Conservation (phyloP, 2,888 invertebrate species). For the Eristalis pertinax region DNA sequence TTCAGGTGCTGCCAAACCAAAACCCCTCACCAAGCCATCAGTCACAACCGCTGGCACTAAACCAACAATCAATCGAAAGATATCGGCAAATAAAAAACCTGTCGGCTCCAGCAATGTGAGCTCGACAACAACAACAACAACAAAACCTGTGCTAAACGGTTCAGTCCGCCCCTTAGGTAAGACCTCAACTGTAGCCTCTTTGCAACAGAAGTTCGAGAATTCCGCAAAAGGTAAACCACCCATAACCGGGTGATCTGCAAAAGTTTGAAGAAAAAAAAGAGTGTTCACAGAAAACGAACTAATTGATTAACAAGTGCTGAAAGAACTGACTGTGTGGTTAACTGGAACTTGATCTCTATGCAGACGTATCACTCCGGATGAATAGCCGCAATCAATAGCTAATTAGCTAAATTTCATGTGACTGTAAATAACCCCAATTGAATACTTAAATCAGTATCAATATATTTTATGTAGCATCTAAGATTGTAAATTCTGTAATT, state of each 20-base stretch:
- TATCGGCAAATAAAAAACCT: conserved; percentile 72
- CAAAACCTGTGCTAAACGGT: conserved; percentile 42
- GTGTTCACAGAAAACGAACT: not conserved
- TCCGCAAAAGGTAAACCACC: conserved; percentile 47
- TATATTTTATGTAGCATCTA: not conserved
- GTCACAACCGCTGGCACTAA: conserved; percentile 57
- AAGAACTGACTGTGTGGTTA: not conserved
- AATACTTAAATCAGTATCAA: not conserved
- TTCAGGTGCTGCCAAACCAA: conserved; percentile 71
- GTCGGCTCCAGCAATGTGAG: conserved; percentile 4
- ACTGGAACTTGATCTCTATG: not conserved
- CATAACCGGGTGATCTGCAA: conserved; percentile 44
- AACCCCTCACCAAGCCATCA: conserved; percentile 75
- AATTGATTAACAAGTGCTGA: not conserved
- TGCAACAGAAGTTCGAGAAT: conserved; percentile 90
- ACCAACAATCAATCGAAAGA: conserved; percentile 40
- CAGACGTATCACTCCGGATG: not conserved
- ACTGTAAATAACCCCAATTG: not conserved
- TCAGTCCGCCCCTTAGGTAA: conserved; percentile 83
- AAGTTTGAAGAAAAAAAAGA: conserved; percentile 31
- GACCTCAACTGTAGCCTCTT: conserved; percentile 87
- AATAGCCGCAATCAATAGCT: not conserved
- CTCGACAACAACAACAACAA: conserved; percentile 16
- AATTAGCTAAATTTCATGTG: not conserved
- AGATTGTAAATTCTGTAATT: conserved; percentile 56